Percentiles rank a stretch among this genome's conserved stretches.
Conservation (phyloP, 1,140 invertebrate genomes). For the Dufourea novaeangliae region DNA sequence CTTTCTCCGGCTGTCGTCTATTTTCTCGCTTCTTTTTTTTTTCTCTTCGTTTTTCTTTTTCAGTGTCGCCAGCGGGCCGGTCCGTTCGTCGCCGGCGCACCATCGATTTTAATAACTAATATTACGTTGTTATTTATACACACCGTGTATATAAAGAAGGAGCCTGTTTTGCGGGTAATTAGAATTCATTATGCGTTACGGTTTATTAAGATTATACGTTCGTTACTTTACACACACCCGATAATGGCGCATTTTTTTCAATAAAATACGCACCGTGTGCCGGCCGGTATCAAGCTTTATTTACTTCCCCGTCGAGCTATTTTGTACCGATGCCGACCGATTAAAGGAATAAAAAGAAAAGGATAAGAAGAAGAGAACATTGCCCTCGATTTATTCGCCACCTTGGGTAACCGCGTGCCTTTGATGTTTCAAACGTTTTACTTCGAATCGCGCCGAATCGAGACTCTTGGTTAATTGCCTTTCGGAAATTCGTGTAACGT, state of each 20-base stretch:
- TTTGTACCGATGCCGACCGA: neutral
- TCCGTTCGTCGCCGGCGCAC: no score
- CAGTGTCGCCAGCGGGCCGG: no score
- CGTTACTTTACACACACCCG: neutral
- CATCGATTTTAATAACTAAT: constrained; percentile 4
- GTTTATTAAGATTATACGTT: constrained; percentile 13
- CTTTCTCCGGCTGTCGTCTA: neutral
- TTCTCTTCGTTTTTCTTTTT: no score
- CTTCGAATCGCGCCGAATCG: neutral
- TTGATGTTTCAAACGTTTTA: neutral
- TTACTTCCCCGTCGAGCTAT: neutral
- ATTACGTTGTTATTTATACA: neutral
- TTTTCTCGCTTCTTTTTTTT: neutral
- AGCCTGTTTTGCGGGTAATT: neutral
- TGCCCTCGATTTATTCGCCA: neutral
- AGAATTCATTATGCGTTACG: neutral
- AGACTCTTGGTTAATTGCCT: neutral
- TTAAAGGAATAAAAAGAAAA: no score
- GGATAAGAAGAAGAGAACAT: no score
- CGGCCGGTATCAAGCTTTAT: neutral
- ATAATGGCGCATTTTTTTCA: neutral
- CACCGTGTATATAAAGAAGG: neutral
- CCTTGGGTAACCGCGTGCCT: neutral
- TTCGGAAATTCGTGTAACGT: neutral
- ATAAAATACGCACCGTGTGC: neutral